These are phyloP conservation scores for Pionites leucogaster DNA, from an alignment of 2,113 vertebrate genomes.

Conservation along the genomic window DNA sequence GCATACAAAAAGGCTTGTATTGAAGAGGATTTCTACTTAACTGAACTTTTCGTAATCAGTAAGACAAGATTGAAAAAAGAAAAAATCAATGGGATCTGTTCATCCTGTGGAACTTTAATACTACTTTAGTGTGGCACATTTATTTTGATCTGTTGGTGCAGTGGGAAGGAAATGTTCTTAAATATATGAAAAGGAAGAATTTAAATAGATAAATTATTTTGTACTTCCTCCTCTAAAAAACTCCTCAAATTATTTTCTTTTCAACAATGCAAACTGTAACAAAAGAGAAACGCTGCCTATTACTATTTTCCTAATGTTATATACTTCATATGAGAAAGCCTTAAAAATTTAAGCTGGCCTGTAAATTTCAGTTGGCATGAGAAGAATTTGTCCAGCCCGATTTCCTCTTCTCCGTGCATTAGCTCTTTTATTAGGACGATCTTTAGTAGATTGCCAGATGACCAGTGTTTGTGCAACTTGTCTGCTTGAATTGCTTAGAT, in stretches of 20 bases:
- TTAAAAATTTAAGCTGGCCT: background rate
- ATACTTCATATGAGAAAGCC: background rate
- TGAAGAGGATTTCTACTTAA: background rate
- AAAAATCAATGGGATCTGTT: background rate
- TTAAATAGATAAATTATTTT: background rate
- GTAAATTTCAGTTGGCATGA: fast-evolving
- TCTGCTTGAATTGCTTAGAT: background rate
- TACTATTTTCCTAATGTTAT: background rate
- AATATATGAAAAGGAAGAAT: background rate
- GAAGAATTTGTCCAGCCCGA: background rate
- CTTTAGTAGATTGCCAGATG: background rate
- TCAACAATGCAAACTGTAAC: background rate
- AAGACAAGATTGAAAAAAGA: background rate
- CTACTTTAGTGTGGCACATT: background rate
- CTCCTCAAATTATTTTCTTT: background rate
- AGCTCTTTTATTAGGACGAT: background rate
- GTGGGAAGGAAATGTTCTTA: background rate
- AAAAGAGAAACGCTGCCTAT: background rate
- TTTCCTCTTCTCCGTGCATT: background rate
- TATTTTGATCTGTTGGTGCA: background rate
- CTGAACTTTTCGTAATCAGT: background rate
- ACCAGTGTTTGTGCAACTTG: background rate
- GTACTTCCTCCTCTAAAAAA: background rate
- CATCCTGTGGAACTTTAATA: background rate
- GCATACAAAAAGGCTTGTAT: background rate